Evolutionary conservation across 1,140 invertebrate genomes (phyloP).

Genomic region (Neodiprion virginianus): DNA sequence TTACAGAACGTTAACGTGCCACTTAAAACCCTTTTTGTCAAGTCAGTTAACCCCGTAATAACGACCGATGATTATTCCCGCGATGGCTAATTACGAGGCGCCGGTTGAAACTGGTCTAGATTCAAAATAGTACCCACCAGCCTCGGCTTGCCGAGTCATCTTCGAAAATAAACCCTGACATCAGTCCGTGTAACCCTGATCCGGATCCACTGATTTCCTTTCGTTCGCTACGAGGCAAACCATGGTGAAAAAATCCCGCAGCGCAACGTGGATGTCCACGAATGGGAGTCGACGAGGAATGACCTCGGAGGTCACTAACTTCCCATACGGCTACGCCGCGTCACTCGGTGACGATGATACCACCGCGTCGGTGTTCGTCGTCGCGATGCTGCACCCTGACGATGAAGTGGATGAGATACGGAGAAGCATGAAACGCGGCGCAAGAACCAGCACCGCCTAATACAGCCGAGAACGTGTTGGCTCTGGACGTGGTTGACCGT

Average conservation of each 20-base stretch:
- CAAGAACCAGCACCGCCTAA: constrained; percentile 57
- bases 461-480: constrained; percentile 36
- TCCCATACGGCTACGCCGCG: constrained; percentile 26
- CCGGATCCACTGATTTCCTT: neutral
- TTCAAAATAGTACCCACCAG: neutral
- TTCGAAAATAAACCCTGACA: constrained; percentile 35
- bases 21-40: too few species aligned
- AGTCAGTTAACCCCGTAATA: too few species aligned
- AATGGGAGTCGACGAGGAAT: constrained; percentile 7
- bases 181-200: neutral
- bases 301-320: constrained; percentile 55
- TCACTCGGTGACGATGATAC: too few species aligned
- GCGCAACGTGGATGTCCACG: too few species aligned
- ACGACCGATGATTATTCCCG: constrained; percentile 24
- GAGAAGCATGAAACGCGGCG: neutral
- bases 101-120: neutral
- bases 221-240: neutral
- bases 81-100: neutral
- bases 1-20: too few species aligned
- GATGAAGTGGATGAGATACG: neutral
- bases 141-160: constrained; percentile 19
- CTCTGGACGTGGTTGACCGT: neutral
- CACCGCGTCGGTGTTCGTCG: neutral
- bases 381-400: neutral
- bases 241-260: neutral